Base-by-base conservation (phyloP, 2,797 vertebrate species). In the Anolis apletophallus region DNA sequence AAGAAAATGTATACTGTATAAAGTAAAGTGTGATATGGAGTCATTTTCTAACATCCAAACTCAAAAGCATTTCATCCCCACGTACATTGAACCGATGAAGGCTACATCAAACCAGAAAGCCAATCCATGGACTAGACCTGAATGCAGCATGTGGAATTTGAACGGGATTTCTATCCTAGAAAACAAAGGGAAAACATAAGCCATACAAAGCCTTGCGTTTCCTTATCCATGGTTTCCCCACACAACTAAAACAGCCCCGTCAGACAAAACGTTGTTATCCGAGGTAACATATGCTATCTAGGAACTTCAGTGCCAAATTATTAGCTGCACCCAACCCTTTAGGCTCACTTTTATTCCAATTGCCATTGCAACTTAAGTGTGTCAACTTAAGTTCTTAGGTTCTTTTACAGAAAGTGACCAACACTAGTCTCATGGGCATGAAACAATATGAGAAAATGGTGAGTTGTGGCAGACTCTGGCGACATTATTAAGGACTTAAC, bases 21-120 rank as follows among this genome's bases (percentile, higher is more conserved):
- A 72, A 82, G 13, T 34, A 46, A n/a, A 71, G 80, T 75, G 61
- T 34, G 21, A 75, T 72, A 59, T 34, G 40, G 76, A 36, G 81
- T 0, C 59, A 9, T 40, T 72, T 46, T 83, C 76, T 73, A 52
- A 23, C 57, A 23, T 73, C 71, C 36, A n/a, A n/a, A 12, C 55
- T 73, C 19, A 59, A 36, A n/a, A 3, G 36, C 52, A 34, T 52
- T 73, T 75, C 14, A 3, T 54, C 10, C 0, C 0, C 40, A 97
- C 98, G 96, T 96, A 99, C 98, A 96, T 96, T 94, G 98, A 98
- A 94, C 98, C 98, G 57, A 99, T 98, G 88, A 99, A 99, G 13
- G 98, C 98, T 78, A 99, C 98, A 9, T 99, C 98, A 79, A 99
- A 99, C 98, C 98, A 99, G 96, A 99, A 99, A 10, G 98, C 98